Conservation (phyloP, 1,140 invertebrate species). For the Ganaspis sp. region DNA sequence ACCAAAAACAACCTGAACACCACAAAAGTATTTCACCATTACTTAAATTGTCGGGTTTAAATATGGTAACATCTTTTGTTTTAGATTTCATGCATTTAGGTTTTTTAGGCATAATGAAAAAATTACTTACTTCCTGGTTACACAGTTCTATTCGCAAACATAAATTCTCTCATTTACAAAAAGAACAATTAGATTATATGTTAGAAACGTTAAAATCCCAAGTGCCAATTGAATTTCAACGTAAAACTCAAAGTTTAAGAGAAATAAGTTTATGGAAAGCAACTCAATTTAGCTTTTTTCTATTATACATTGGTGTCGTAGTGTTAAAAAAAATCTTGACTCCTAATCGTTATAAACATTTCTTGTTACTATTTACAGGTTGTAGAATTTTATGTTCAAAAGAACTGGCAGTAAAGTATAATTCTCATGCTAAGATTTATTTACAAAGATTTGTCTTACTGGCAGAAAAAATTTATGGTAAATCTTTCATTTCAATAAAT, state of each 20-base stretch:
- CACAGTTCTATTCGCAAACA: too few relatives aligned
- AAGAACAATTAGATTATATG: too few relatives aligned
- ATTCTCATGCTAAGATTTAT: background rate
- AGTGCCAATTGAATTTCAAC: too few relatives aligned
- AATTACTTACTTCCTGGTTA: background rate
- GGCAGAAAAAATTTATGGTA: background rate
- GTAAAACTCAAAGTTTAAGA: too few relatives aligned
- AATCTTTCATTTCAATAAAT: constrained; percentile 6
- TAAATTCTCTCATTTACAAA: too few relatives aligned
- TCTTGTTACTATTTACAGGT: constrained; percentile 10
- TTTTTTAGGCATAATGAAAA: background rate
- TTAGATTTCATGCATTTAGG: background rate
- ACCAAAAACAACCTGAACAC: background rate
- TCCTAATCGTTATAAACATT: background rate
- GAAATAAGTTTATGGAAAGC: too few relatives aligned
- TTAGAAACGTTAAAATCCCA: too few relatives aligned
- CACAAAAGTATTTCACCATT: background rate
- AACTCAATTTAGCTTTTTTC: too few relatives aligned
- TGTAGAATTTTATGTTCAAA: background rate
- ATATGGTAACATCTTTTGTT: background rate
- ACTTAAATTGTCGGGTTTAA: background rate
- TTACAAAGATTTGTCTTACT: constrained; percentile 4
- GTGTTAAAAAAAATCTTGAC: too few relatives aligned
- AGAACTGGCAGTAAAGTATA: background rate
- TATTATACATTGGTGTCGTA: too few relatives aligned